Conservation (phyloP, 2,797 vertebrate species). For the Myiothlypis chrysogaster region DNA sequence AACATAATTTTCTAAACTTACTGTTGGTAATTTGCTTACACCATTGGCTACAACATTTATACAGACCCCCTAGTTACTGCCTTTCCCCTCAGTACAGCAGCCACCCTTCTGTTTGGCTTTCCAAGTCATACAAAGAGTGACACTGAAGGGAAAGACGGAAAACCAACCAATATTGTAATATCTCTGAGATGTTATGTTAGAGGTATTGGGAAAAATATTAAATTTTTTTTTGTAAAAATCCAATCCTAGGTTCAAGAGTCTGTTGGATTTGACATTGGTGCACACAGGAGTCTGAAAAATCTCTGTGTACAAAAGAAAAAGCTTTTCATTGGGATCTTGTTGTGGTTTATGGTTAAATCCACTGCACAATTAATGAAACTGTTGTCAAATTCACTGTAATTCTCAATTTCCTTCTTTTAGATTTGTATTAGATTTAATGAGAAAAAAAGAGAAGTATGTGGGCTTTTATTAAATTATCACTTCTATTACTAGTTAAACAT, state of each 20-base stretch:
- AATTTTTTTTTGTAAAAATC: not conserved
- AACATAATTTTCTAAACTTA: not conserved
- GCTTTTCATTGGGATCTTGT: conserved; percentile 19
- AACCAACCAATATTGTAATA: not conserved
- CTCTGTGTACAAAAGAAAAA: not conserved
- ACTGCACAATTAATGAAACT: not conserved
- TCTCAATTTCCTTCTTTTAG: conserved; percentile 66
- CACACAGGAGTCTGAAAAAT: not conserved
- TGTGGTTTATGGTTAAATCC: conserved; percentile 52
- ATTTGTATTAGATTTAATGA: conserved; percentile 67
- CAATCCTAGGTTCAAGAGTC: not conserved
- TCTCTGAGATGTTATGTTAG: not conserved
- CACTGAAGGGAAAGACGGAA: not conserved
- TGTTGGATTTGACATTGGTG: not conserved
- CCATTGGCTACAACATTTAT: not conserved
- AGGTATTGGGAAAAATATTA: not conserved
- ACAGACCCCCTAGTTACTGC: not conserved
- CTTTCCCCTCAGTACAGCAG: not conserved
- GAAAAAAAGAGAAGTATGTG: conserved; percentile 2
- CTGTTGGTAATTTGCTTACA: not conserved
- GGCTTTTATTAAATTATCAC: conserved; percentile 49
- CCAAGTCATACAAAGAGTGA: not conserved
- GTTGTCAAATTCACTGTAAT: conserved; percentile 66
- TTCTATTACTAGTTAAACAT: conserved; percentile 42
- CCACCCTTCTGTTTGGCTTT: not conserved